Conservation (phyloP, 2,797 vertebrate genomes). For the Bryconaethiops microstoma region DNA sequence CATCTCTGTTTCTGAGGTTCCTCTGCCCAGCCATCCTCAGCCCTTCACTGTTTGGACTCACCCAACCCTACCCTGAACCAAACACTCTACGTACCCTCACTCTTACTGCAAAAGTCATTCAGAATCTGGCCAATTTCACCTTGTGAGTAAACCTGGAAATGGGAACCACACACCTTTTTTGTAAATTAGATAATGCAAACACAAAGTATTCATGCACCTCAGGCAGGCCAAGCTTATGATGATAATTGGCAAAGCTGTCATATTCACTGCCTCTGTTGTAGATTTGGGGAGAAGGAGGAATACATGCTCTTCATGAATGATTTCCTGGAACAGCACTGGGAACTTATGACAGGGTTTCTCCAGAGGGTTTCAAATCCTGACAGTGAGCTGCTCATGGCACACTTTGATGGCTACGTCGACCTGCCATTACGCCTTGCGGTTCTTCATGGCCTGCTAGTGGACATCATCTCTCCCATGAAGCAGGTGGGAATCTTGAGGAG, state of each 20-base stretch:
- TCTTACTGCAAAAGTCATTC: slow-evolving; percentile 93
- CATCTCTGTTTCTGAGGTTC: slow-evolving; percentile 94
- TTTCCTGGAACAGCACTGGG: slow-evolving; percentile 87
- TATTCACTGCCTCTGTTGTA: neutral
- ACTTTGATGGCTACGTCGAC: slow-evolving; percentile 88
- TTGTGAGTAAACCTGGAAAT: slow-evolving; percentile 73
- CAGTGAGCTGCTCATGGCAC: slow-evolving; percentile 72
- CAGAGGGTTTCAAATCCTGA: slow-evolving; percentile 81
- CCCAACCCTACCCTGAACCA: slow-evolving; percentile 86
- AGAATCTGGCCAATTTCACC: slow-evolving; percentile 94
- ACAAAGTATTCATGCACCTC: no score
- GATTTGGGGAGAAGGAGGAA: slow-evolving; percentile 93
- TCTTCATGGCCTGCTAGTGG: slow-evolving; percentile 88
- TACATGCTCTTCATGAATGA: slow-evolving; percentile 98
- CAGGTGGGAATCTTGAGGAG: slow-evolving; percentile 73
- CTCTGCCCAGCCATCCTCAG: slow-evolving; percentile 93
- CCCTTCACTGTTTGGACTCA: slow-evolving; percentile 91
- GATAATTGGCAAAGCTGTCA: neutral
- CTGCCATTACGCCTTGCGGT: slow-evolving; percentile 89
- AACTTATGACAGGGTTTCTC: slow-evolving; percentile 86
- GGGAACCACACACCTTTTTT: no score
- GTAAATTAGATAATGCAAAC: neutral
- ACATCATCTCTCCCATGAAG: slow-evolving; percentile 83
- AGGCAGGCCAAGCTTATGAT: no score
- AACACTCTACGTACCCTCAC: slow-evolving; percentile 87